A percentile compares a stretch with the other conserved stretches of the same genome.
Conservation (phyloP, 2,888 invertebrate species). For the Iselma pallidipennis region DNA sequence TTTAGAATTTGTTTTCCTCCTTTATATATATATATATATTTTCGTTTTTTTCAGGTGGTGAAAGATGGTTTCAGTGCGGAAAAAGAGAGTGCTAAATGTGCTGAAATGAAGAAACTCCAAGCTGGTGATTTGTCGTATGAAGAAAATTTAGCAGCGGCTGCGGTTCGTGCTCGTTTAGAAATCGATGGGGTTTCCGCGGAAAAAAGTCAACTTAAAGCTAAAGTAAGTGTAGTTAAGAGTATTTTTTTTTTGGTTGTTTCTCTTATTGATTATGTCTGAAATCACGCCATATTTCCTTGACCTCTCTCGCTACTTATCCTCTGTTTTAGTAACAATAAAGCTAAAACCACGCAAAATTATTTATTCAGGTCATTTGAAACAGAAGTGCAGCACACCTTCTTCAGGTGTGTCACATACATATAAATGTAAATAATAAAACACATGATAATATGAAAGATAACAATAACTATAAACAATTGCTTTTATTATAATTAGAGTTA, state of each 20-base stretch:
- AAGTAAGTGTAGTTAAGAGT: conserved; percentile 61
- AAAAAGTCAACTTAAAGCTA: conserved; percentile 79
- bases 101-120: conserved; percentile 75
- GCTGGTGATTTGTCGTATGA: conserved; percentile 82
- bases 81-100: conserved; percentile 72
- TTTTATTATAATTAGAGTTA: neutral
- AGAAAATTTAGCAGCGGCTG: conserved; percentile 77
- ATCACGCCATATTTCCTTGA: conserved; percentile 17
- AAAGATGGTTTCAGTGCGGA: conserved; percentile 83
- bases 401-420: conserved; percentile 41
- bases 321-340: neutral
- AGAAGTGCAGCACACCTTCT: conserved; percentile 40
- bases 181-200: conserved; percentile 85
- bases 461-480: conserved; percentile 15
- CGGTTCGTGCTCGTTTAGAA: conserved; percentile 77
- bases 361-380: conserved; percentile 42
- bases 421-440: conserved; percentile 38
- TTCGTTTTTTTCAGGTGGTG: conserved; percentile 60
- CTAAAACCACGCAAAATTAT: conserved; percentile 33
- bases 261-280: conserved; percentile 2
- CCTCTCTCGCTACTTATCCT: conserved; percentile 2
- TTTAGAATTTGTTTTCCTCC: no score
- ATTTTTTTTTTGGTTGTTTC: neutral
- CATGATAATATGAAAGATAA: conserved; percentile 11
- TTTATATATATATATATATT: no score